A percentile compares a stretch with the other conserved stretches of the same genome.
These are phyloP conservation scores for Falcaria lacertinaria DNA, from an alignment of 2,888 invertebrate genomes.

Conservation along the genomic window DNA sequence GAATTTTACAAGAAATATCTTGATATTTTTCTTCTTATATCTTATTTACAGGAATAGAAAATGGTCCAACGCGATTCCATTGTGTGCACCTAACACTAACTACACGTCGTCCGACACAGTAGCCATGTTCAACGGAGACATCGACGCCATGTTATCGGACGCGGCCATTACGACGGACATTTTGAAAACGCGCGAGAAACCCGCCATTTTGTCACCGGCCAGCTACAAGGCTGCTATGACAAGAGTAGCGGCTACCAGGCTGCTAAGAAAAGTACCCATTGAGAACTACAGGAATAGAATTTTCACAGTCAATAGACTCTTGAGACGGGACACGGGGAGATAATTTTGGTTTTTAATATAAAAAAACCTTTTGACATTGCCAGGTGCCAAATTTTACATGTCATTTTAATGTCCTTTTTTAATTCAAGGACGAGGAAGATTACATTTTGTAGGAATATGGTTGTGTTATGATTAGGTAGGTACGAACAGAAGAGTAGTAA, in stretches of 20 bases:
- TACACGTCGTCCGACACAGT: conserved; percentile 59
- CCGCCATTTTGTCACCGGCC: conserved; percentile 66
- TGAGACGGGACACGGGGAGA: conserved; percentile 64
- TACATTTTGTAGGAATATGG: no score
- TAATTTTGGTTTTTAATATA: conserved; percentile 45
- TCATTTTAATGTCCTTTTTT: no score
- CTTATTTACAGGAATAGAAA: conserved; percentile 83
- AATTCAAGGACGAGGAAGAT: no score
- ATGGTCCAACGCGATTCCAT: conserved; percentile 92
- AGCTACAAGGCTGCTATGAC: conserved; percentile 68
- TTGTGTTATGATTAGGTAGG: no score
- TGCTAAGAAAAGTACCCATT: conserved; percentile 55
- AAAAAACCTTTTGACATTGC: conserved; percentile 10
- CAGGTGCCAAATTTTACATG: no score
- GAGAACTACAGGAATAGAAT: conserved; percentile 67
- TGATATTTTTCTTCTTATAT: background rate
- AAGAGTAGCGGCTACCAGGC: conserved; percentile 53
- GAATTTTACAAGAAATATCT: no score
- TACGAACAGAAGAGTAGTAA: no score
- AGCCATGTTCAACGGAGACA: conserved; percentile 64
- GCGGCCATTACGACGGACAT: conserved; percentile 49
- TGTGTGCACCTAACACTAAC: conserved; percentile 79
- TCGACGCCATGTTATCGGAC: conserved; percentile 72
- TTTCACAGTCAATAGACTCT: conserved; percentile 57
- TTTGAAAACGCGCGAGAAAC: conserved; percentile 59